A percentile compares a stretch with the other conserved stretches of the same genome.
These are phyloP conservation scores for Heteropelma amictum DNA, from an alignment of 2,888 invertebrate genomes.

Conservation along the genomic window DNA sequence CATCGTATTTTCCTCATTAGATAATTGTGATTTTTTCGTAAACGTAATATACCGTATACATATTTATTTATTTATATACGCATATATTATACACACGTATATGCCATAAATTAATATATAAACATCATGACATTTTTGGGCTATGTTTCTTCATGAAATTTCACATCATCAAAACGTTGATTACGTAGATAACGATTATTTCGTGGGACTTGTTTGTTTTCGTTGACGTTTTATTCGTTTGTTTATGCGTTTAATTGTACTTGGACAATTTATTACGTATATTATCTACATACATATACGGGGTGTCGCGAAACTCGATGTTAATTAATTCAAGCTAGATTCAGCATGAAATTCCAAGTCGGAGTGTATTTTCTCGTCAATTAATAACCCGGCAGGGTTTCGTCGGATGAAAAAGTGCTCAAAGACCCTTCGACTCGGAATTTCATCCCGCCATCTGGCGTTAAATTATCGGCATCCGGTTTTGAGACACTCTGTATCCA, in stretches of 20 bases:
- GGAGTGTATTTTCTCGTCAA: no score
- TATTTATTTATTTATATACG: neutral
- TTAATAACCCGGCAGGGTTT: no score
- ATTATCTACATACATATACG: no score
- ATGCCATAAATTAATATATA: slow-evolving; percentile 1
- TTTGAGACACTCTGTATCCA: no score
- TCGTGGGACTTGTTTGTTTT: slow-evolving; percentile 41
- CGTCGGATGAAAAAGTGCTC: no score
- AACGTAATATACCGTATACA: slow-evolving; percentile 31
- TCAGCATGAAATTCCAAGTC: no score
- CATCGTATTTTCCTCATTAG: slow-evolving; percentile 52
- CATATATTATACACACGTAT: no score
- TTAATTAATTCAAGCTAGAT: no score
- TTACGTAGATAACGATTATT: slow-evolving; percentile 44
- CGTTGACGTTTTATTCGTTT: slow-evolving; percentile 5
- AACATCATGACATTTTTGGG: slow-evolving; percentile 47
- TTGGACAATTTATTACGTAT: neutral
- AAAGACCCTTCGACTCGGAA: no score
- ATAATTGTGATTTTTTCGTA: slow-evolving; percentile 53
- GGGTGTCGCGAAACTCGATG: no score
- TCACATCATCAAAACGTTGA: slow-evolving; percentile 25
- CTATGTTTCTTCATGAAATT: slow-evolving; percentile 42
- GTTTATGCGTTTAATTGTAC: neutral
- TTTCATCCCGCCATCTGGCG: no score
- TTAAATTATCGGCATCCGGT: no score